phyloP scores from a whole-genome alignment of 1,140 invertebrate species.

The Anadara kagoshimensis region DNA sequence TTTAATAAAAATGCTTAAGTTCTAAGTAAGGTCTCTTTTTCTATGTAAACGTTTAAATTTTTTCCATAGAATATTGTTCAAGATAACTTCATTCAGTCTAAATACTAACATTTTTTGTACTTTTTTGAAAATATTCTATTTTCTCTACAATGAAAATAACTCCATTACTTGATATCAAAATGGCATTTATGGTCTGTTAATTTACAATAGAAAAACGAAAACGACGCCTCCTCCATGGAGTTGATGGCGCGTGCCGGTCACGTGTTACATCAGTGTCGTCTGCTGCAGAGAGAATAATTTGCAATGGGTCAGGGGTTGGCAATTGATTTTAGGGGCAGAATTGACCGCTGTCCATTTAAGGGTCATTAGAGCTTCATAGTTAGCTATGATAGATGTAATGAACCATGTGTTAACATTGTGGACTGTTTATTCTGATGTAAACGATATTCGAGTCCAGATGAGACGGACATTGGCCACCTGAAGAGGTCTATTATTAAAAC shows the following conservation, averaged over 20 bases:
- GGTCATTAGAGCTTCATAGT: conserved; percentile 9
- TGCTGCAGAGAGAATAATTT: conserved; percentile 3
- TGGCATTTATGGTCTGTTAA: not conserved
- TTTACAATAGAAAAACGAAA: not conserved
- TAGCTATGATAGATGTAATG: conserved; percentile 12
- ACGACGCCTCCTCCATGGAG: not conserved
- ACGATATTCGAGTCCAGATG: too few species aligned
- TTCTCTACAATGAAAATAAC: not conserved
- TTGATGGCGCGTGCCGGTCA: not conserved
- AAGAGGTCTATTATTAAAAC: too few species aligned
- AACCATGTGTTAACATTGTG: conserved; percentile 13
- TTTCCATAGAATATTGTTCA: not conserved
- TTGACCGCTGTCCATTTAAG: conserved; percentile 17
- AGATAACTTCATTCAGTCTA: not conserved
- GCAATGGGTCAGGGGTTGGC: conserved; percentile 6
- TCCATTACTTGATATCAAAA: too few species aligned
- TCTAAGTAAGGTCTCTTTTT: too few species aligned
- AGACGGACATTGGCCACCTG: too few species aligned
- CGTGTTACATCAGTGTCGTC: conserved; percentile 7
- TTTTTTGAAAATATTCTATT: not conserved
- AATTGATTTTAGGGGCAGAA: conserved; percentile 9
- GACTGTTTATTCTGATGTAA: not conserved
- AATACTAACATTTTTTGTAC: not conserved
- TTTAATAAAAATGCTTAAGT: too few species aligned
- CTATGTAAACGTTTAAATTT: not conserved